Evolutionary conservation across 2,888 invertebrate genomes (phyloP).

Genomic region (Vesta saturnalis): DNA sequence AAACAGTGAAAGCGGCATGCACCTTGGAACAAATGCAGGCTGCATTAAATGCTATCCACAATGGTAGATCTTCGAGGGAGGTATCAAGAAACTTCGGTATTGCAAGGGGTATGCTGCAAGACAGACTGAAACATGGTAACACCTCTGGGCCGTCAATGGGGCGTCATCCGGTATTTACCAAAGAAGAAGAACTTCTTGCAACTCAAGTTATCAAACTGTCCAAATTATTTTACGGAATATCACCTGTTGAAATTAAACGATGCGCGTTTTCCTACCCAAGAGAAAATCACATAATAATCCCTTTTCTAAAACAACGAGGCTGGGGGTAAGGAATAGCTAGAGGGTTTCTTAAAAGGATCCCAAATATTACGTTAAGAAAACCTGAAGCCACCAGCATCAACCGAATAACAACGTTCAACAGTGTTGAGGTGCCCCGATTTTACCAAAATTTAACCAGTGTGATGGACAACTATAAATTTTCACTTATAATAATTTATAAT

Average conservation of each 20-base stretch:
- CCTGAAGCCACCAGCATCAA: not conserved
- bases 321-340: not conserved
- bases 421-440: not conserved
- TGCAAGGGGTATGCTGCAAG: not conserved
- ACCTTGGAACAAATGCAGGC: too few species aligned
- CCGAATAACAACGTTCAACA: not conserved
- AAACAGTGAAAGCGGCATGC: too few species aligned
- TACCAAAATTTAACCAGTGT: not conserved
- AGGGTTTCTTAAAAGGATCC: too few species aligned
- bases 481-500: slow-evolving; percentile 57
- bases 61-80: not conserved
- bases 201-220: not conserved
- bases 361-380: too few species aligned
- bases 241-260: not conserved
- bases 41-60: not conserved
- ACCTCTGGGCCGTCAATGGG: not conserved
- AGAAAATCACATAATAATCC: not conserved
- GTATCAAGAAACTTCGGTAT: not conserved
- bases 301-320: not conserved
- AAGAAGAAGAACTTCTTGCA: not conserved
- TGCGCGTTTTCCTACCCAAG: not conserved
- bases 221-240: not conserved
- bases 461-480: slow-evolving; percentile 17
- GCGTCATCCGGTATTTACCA: not conserved
- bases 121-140: not conserved